Evolutionary conservation across 2,797 vertebrate genomes (phyloP), one percentile per base, ranked within the genome.

Genomic region (Setipinna tenuifilis): DNA sequence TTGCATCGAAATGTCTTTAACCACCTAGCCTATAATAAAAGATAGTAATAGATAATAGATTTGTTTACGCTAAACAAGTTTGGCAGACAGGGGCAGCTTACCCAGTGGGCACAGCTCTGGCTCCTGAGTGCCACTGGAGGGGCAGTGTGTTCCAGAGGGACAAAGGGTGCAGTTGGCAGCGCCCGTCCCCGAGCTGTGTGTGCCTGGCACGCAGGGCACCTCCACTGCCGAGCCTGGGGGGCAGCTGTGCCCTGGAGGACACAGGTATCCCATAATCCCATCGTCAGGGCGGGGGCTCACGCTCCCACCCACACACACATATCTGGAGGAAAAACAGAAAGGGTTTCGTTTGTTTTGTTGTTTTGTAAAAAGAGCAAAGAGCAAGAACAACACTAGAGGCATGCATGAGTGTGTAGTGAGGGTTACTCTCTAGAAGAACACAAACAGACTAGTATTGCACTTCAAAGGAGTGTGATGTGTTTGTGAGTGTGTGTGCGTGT

Each of bases 141-240:
- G 92, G 68, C 98, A 99, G 89, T 89, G 83, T n/a, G 87, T 96
- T 10, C 97, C 97, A 9, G 93, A 88, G 0, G 96, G 97, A 89
- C 98, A 99, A 21, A 90, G 89, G 61, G 95, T 88, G 91, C 97
- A 99, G 84, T 21, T 9, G 0, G 94, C 90, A 6, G 96, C 94
- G 10, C 97, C 97, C 0, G 93, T 91, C 59, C 89, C 71, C 0
- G 95, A 95, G 85, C 95, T 97, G 91, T 97, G 98, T 3, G 94
- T 96, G 65, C 98, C 97, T 48, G 97, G 96, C 87, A 96, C 92
- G 84, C 98, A 99, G 44, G 97, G 96, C 68, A 96, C 57, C 83
- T 97, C 96, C 0, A 88, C 82, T 71, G 87, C 91, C 3, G 95
- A 93, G 87, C 98, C 98, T 11, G 90, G 86, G 0, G 97, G 96